phyloP scores from a whole-genome alignment of 2,113 vertebrate species.

The Elephantulus edwardii region DNA sequence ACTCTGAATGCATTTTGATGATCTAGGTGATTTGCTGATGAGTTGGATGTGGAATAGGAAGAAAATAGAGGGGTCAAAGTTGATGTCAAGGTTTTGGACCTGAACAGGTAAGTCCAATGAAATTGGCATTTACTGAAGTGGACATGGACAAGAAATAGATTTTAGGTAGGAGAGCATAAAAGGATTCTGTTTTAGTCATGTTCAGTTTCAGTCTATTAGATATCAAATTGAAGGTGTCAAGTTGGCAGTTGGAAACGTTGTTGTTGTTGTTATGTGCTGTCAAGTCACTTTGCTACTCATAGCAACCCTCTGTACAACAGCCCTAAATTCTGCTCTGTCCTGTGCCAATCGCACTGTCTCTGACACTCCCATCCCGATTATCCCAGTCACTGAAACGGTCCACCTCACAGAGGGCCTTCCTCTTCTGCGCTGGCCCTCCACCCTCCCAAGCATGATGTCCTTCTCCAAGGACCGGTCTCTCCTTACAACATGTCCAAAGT shows the following conservation, averaged over 20 bases:
- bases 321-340: too few relatives aligned
- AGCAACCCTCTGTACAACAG: too few relatives aligned
- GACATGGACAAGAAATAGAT: background rate
- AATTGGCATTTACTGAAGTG: background rate
- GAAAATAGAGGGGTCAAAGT: background rate
- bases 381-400: too few relatives aligned
- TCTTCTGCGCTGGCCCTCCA: too few relatives aligned
- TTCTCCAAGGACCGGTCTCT: too few relatives aligned
- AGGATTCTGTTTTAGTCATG: constrained; percentile 25
- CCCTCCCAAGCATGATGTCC: too few relatives aligned
- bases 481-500: too few relatives aligned
- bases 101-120: background rate
- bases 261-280: too few relatives aligned
- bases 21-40: background rate
- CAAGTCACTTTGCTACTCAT: too few relatives aligned
- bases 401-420: too few relatives aligned
- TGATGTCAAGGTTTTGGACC: background rate
- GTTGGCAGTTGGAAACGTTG: background rate
- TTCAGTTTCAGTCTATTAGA: constrained; percentile 45
- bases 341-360: too few relatives aligned
- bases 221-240: constrained; percentile 39
- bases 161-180: constrained; percentile 1
- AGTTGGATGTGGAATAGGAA: background rate
- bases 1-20: constrained; percentile 26
- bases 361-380: too few relatives aligned